Evolutionary conservation across 1,140 invertebrate species (phyloP).

Genomic region (Hirudo medicinalis): DNA sequence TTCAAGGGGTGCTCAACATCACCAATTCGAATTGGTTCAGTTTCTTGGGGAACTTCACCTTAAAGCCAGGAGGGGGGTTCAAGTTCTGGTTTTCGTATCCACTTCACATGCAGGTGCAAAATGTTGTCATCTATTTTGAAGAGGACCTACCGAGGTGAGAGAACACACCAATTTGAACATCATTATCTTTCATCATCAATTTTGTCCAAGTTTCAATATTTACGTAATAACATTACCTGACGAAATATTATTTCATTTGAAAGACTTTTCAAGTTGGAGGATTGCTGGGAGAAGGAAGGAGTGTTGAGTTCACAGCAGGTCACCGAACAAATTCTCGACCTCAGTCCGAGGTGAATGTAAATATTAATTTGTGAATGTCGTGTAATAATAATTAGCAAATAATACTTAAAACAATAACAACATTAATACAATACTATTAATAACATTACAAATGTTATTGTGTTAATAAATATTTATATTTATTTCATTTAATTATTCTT

Average conservation of each 20-base stretch:
- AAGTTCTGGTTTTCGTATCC: conserved; percentile 17
- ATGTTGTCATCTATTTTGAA: background rate
- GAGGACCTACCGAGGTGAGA: background rate
- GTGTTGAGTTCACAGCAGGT: background rate
- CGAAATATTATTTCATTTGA: too few relatives aligned
- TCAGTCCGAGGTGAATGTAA: background rate
- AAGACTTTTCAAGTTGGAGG: background rate
- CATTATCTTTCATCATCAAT: too few relatives aligned
- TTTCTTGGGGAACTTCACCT: conserved; percentile 18
- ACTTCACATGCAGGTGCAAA: conserved; percentile 16
- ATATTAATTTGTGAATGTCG: too few relatives aligned
- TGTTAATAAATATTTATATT: too few relatives aligned
- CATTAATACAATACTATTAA: too few relatives aligned
- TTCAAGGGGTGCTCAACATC: conserved; percentile 14
- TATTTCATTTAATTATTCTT: too few relatives aligned
- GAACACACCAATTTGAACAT: too few relatives aligned
- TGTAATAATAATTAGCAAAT: too few relatives aligned
- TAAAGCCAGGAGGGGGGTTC: conserved; percentile 14
- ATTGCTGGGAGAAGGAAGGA: conserved; percentile 20
- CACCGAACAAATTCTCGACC: conserved; percentile 11
- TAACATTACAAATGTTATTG: too few relatives aligned
- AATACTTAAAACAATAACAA: too few relatives aligned
- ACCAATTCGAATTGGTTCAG: conserved; percentile 16
- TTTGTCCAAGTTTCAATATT: too few relatives aligned
- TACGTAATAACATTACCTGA: too few relatives aligned